A percentile compares a stretch with the other conserved stretches of the same genome.
phyloP scores from a whole-genome alignment of 2,888 invertebrate species.

The Lasioglossum villosulum region DNA sequence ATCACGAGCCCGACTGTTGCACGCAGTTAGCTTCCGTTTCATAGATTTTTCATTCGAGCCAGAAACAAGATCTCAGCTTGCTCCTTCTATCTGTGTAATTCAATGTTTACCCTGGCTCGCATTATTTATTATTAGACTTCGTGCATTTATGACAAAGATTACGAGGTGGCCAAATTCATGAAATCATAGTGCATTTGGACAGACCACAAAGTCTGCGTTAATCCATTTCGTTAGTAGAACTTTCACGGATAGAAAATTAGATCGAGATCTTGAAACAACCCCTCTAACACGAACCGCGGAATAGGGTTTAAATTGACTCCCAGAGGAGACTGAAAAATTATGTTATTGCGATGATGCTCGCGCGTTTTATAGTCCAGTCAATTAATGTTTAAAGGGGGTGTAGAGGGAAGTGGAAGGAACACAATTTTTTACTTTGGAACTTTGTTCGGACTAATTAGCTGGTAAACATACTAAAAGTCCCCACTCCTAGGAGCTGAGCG shows the following conservation, averaged over 20 bases:
- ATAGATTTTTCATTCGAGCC: not conserved
- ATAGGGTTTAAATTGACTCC: not conserved
- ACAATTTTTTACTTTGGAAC: too few relatives aligned
- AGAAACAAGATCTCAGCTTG: not conserved
- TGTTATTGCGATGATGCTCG: conserved; percentile 15
- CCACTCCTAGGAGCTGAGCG: too few relatives aligned
- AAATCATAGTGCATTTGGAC: too few relatives aligned
- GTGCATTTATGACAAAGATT: too few relatives aligned
- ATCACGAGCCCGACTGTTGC: conserved; percentile 37
- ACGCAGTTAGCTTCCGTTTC: not conserved
- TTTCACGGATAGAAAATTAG: not conserved
- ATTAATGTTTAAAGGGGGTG: too few relatives aligned
- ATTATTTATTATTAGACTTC: too few relatives aligned
- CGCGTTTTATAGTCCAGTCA: too few relatives aligned
- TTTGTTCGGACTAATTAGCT: too few relatives aligned
- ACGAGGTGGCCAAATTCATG: too few relatives aligned
- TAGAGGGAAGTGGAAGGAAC: too few relatives aligned
- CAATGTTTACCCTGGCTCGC: not conserved
- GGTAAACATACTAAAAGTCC: too few relatives aligned
- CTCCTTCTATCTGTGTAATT: not conserved
- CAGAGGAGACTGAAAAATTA: not conserved
- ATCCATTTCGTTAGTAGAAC: not conserved
- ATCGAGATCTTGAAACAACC: too few relatives aligned
- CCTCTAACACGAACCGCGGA: accelerated
- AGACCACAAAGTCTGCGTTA: not conserved